phyloP scores from a whole-genome alignment of 2,797 vertebrate genomes.

The Melanotaenia trifasciata region DNA sequence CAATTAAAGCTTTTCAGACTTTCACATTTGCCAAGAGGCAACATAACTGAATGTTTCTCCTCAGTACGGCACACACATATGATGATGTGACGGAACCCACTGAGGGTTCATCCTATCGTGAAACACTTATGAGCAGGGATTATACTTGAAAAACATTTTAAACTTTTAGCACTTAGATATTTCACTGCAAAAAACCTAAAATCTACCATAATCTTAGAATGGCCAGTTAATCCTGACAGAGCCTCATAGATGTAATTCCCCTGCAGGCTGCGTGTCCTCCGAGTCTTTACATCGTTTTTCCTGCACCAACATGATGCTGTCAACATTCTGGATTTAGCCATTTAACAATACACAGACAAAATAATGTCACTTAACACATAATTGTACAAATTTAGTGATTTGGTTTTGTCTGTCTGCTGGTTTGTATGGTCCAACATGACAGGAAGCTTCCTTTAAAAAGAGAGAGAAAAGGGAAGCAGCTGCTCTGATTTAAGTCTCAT shows the following conservation, averaged over 20 bases:
- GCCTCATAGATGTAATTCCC: constrained; percentile 6
- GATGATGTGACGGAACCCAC: background rate
- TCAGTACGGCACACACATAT: background rate
- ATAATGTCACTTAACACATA: background rate
- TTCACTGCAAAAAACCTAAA: background rate
- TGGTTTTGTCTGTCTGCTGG: constrained; percentile 18
- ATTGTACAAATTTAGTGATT: constrained; percentile 21
- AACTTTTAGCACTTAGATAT: constrained; percentile 7
- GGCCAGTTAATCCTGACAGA: constrained; percentile 22
- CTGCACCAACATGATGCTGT: background rate
- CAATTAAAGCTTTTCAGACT: too few species aligned
- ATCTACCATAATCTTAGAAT: background rate
- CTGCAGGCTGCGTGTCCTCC: constrained; percentile 15
- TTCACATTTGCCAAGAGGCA: too few species aligned
- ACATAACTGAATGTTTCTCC: background rate
- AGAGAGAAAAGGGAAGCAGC: constrained; percentile 27
- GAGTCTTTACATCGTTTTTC: constrained; percentile 6
- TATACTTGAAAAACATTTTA: background rate
- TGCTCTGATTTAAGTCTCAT: constrained; percentile 2
- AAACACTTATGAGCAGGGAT: constrained; percentile 8
- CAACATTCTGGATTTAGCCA: constrained; percentile 19
- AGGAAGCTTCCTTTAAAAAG: constrained; percentile 15
- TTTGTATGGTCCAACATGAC: constrained; percentile 26
- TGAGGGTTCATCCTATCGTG: background rate
- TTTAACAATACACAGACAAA: constrained; percentile 8